Conservation (phyloP, 2,888 invertebrate species). For the Adelognathus sp. region DNA sequence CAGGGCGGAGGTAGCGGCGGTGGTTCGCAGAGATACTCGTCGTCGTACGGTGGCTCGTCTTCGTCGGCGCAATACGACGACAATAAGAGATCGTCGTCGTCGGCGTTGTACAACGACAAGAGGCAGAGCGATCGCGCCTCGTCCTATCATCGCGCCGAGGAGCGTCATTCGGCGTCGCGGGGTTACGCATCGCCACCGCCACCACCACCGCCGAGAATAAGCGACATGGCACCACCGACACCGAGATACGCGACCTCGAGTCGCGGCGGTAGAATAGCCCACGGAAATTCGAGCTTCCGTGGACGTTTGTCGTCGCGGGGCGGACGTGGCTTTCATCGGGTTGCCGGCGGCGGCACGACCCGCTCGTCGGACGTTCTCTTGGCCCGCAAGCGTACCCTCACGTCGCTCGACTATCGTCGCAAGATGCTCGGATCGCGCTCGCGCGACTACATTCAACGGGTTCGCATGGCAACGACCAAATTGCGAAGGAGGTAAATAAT, state of each 20-base stretch:
- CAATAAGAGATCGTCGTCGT: constrained; percentile 77
- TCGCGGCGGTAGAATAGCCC: constrained; percentile 77
- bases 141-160: constrained; percentile 78
- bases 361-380: constrained; percentile 73
- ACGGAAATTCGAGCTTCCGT: constrained; percentile 74
- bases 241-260: constrained; percentile 72
- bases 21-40: constrained; percentile 77
- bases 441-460: constrained; percentile 79
- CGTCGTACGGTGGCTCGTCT: constrained; percentile 77
- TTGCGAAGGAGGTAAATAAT: constrained; percentile 80
- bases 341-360: too few species aligned
- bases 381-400: constrained; percentile 76
- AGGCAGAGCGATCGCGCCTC: constrained; percentile 77
- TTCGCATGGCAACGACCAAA: constrained; percentile 77
- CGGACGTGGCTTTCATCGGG: constrained; percentile 74
- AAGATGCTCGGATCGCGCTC: constrained; percentile 78
- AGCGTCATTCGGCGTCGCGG: constrained; percentile 77
- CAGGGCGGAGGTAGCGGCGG: constrained; percentile 76
- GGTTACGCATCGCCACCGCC: constrained; percentile 75
- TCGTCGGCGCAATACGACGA: constrained; percentile 75
- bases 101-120: constrained; percentile 77
- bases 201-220: constrained; percentile 76
- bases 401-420: constrained; percentile 78
- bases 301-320: constrained; percentile 76
- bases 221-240: constrained; percentile 75